Conservation (phyloP, 1,140 invertebrate species). For the Helicoverpa zea region DNA sequence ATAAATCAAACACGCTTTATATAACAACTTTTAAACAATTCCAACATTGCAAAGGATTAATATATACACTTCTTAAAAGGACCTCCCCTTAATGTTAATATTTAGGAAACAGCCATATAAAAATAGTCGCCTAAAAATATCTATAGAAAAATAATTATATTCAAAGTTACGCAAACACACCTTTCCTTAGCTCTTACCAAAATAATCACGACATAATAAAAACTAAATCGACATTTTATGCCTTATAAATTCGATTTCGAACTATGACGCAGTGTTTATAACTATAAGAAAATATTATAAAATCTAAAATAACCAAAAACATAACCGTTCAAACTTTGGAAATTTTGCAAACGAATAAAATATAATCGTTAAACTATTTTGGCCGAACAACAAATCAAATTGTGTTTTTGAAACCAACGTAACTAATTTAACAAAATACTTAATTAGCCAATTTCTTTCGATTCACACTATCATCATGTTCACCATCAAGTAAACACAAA, state of each 20-base stretch:
- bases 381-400: conserved; percentile 6
- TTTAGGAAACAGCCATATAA: conserved; percentile 48
- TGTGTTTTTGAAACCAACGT: neutral
- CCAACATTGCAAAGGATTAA: conserved; percentile 47
- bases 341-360: conserved; percentile 1
- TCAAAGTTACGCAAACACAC: neutral
- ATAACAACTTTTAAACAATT: conserved; percentile 41
- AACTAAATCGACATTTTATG: conserved; percentile 26
- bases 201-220: conserved; percentile 9
- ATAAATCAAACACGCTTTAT: conserved; percentile 14
- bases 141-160: conserved; percentile 37
- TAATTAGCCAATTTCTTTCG: conserved; percentile 4
- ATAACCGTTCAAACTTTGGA: neutral
- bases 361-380: conserved; percentile 8
- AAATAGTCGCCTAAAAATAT: conserved; percentile 43
- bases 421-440: neutral
- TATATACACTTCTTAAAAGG: conserved; percentile 39
- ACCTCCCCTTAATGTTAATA: conserved; percentile 43
- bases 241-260: conserved; percentile 26
- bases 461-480: conserved; percentile 13
- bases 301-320: conserved; percentile 7
- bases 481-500: neutral
- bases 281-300: neutral
- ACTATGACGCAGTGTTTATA: conserved; percentile 14
- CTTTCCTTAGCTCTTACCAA: neutral